A percentile compares a stretch with the other conserved stretches of the same genome.
These are phyloP conservation scores for Equus quagga DNA, from an alignment of 2,113 vertebrate species.

Conservation along the genomic window DNA sequence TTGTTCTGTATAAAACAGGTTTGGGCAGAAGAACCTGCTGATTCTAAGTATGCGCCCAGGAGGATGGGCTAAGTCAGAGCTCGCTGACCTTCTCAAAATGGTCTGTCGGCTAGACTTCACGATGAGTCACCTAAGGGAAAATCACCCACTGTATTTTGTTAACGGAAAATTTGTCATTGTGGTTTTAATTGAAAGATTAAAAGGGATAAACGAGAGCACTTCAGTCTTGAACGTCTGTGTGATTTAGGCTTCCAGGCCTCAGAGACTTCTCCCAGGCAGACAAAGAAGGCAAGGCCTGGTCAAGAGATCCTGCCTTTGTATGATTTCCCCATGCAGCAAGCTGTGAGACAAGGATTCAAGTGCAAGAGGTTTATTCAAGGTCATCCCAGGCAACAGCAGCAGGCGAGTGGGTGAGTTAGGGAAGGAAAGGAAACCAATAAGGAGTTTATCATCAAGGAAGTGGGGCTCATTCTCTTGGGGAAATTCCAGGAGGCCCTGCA, in stretches of 20 bases:
- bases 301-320: background rate
- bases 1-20: background rate
- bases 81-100: conserved; percentile 31
- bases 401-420: background rate
- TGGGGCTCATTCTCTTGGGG: background rate
- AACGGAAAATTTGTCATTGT: conserved; percentile 25
- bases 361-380: background rate
- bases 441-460: background rate
- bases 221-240: conserved; percentile 16
- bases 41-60: background rate
- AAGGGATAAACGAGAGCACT: conserved; percentile 34
- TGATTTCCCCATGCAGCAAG: background rate
- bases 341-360: background rate
- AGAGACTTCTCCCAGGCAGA: conserved; percentile 23
- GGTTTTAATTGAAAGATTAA: conserved; percentile 55
- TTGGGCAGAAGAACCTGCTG: background rate
- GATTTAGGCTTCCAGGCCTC: background rate
- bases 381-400: background rate
- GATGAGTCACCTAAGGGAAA: conserved; percentile 15
- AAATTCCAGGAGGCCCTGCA: background rate
- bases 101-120: background rate
- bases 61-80: conserved; percentile 42
- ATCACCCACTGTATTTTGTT: conserved; percentile 17
- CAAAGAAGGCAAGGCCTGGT: background rate
- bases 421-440: background rate